A percentile compares a stretch with the other conserved stretches of the same genome.
Evolutionary conservation across 2,113 vertebrate genomes (phyloP).

Genomic region (Ailurus styani): DNA sequence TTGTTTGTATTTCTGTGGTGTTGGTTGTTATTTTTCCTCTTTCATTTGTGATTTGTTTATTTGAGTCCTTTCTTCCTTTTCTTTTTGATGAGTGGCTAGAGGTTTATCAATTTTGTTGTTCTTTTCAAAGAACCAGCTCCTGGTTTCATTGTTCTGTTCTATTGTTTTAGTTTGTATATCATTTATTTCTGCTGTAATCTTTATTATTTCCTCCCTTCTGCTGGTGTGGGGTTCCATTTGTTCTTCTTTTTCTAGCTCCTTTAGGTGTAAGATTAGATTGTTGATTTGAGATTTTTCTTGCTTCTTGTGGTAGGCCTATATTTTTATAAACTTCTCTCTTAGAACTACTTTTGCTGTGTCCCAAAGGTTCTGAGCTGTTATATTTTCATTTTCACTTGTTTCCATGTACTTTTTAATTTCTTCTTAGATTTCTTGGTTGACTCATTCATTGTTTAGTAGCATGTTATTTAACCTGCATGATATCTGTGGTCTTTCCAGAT

Average conservation of each 20-base stretch:
- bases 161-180: no score
- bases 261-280: not conserved
- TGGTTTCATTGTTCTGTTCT: no score
- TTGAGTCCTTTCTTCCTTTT: no score
- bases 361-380: not conserved
- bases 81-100: no score
- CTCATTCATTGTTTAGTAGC: not conserved
- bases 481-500: not conserved
- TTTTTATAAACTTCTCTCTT: not conserved
- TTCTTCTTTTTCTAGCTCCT: not conserved
- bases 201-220: no score
- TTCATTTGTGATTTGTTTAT: not conserved
- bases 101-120: no score
- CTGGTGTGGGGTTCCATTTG: not conserved
- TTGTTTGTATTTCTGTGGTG: not conserved
- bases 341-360: not conserved
- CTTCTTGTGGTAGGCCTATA: not conserved
- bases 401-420: not conserved
- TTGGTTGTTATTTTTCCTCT: not conserved
- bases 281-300: not conserved
- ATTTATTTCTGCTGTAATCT: no score
- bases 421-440: not conserved
- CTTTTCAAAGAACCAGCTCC: no score
- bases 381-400: not conserved
- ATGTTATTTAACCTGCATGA: not conserved